Evolutionary conservation across 2,797 vertebrate genomes (phyloP), one percentile per base, ranked within the genome.

Genomic region (Austrolebias charrua): DNA sequence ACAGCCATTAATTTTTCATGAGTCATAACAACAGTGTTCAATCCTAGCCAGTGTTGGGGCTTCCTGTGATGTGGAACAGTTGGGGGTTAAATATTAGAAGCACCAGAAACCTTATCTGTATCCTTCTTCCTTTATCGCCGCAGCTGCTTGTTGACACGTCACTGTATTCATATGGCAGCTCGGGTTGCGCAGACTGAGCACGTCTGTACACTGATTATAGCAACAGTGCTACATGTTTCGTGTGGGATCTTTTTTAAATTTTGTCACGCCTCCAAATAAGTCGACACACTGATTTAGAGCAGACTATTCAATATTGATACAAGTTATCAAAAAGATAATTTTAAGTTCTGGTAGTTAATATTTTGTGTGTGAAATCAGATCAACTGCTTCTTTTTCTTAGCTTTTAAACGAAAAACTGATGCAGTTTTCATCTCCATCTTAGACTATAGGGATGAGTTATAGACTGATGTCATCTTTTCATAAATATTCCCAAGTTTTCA

Each of bases 191-290:
- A 82, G 67, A 77, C 55, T 0, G 40, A 76, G 65, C 60, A 68
- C 18, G 55, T 77, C 75, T 82, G 71, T 66, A 81, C 59, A 19
- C 73, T 52, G 70, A 81, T 77, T 73, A 82, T 52, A 66, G 66
- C 73, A 62, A 66, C 77, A 76, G 69, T 68, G 43, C 68, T 73
- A 58, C 83, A 89, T 86, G 70, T 85, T 84, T 86, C 81, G 86
- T 82, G 68, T 12, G 11, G 45, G 33, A 69, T 57, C 33, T 42
- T 78, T 76, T 62, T 75, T 16, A 73, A 76, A 66, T 76, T 20
- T 19, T 48, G 14, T 46, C 71, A 61, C 9, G 31, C 55, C 48
- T 64, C 24, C 10, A 0, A 69, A 42, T 67, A 63, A 62, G 47
- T 63, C 63, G 33, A 24, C 24, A 24, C 24, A 24, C 24, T 24